These are phyloP conservation scores for Charadrius vociferus DNA, from an alignment of 2,113 vertebrate genomes.

Conservation along the genomic window DNA sequence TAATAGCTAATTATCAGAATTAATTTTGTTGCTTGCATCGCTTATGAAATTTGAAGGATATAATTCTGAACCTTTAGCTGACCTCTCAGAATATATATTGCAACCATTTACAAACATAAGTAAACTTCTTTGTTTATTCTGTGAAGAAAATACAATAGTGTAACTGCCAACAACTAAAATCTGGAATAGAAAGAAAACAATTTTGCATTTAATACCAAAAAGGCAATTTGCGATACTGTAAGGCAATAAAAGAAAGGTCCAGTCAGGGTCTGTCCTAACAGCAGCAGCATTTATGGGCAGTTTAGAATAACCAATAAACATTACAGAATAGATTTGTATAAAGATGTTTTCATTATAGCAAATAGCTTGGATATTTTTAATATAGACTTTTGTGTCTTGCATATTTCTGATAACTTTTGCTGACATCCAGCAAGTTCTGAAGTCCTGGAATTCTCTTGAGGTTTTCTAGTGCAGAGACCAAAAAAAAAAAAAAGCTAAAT, in stretches of 20 bases:
- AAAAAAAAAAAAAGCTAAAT: slow-evolving; percentile 22
- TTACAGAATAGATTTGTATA: background rate
- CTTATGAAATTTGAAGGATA: background rate
- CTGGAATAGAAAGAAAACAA: background rate
- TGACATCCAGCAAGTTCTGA: slow-evolving; percentile 21
- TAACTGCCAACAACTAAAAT: background rate
- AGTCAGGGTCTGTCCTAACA: background rate
- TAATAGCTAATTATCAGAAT: background rate
- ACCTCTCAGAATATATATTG: background rate
- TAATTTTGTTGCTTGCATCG: background rate
- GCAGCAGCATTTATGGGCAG: background rate
- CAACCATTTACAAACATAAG: background rate
- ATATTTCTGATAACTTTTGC: slow-evolving; percentile 22
- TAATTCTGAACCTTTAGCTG: background rate
- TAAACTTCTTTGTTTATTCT: background rate
- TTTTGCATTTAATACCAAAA: background rate
- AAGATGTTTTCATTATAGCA: background rate
- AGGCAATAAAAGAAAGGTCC: background rate
- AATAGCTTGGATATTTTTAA: background rate
- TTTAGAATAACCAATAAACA: background rate
- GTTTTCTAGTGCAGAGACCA: slow-evolving; percentile 14
- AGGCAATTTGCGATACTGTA: background rate
- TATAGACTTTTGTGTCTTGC: background rate
- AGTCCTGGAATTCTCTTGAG: slow-evolving; percentile 43
- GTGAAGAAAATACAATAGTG: background rate